Evolutionary conservation across 2,113 vertebrate genomes (phyloP).

Genomic region (Rhynchomys soricoides): DNA sequence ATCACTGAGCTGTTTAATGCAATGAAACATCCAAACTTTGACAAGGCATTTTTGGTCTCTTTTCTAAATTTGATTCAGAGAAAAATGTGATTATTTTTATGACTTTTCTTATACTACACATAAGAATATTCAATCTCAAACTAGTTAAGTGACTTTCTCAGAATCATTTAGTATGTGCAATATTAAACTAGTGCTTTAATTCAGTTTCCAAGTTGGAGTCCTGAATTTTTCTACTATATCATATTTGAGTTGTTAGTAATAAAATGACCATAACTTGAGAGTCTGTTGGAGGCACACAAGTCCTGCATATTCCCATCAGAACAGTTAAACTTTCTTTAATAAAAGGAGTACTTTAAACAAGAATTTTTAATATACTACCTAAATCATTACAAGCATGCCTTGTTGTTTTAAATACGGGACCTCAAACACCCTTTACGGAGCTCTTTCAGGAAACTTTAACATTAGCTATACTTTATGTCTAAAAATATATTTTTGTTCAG

Average conservation of each 20-base stretch:
- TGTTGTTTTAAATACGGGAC: neutral
- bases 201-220: neutral
- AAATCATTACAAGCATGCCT: neutral
- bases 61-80: slow-evolving; percentile 29
- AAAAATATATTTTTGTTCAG: neutral
- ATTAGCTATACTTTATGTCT: neutral
- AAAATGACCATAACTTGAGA: neutral
- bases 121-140: neutral
- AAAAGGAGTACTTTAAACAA: neutral
- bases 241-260: neutral
- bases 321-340: neutral
- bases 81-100: neutral
- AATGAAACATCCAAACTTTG: neutral
- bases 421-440: neutral
- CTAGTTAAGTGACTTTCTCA: neutral
- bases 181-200: neutral
- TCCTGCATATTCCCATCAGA: neutral
- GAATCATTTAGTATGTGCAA: neutral
- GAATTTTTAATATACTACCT: neutral
- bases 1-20: neutral
- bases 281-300: neutral
- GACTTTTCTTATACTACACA: neutral
- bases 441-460: neutral
- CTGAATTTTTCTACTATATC: neutral
- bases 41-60: neutral